Conservation (phyloP, 2,113 vertebrate genomes). For the Phoxinus phoxinus region DNA sequence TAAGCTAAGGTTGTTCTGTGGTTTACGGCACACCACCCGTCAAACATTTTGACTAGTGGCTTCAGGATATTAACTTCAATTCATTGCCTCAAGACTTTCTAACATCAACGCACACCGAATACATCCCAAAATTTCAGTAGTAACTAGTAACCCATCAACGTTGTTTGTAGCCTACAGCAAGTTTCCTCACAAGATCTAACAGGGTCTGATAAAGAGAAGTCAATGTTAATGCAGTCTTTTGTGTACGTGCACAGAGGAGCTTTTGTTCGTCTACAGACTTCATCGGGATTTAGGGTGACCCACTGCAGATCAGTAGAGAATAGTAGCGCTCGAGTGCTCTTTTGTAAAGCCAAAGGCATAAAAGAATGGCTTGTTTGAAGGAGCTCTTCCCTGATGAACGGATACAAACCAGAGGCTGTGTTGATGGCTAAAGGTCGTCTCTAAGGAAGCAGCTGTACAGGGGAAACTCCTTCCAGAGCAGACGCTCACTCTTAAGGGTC, state of each 20-base stretch:
- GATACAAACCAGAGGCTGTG: constrained; percentile 51
- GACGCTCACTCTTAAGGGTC: constrained; percentile 21
- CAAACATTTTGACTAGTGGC: not conserved
- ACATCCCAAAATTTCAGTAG: not conserved
- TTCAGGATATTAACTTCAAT: not conserved
- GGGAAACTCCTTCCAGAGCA: constrained; percentile 26
- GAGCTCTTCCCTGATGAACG: constrained; percentile 32
- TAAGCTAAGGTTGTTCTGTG: not conserved
- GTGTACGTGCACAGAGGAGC: constrained; percentile 34
- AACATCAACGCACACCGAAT: not conserved
- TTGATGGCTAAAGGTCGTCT: constrained; percentile 48
- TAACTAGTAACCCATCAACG: not conserved
- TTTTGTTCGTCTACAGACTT: constrained; percentile 47
- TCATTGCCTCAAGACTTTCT: not conserved
- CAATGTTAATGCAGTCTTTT: constrained; percentile 51
- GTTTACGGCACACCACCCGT: not conserved
- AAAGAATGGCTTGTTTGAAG: constrained; percentile 56
- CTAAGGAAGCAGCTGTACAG: constrained; percentile 44
- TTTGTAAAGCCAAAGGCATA: constrained; percentile 44
- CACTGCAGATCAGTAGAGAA: constrained; percentile 24
- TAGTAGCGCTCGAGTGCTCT: constrained; percentile 30
- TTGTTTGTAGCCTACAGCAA: constrained; percentile 7
- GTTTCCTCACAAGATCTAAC: constrained; percentile 8
- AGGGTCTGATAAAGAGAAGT: constrained; percentile 39
- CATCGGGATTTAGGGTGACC: constrained; percentile 41